Evolutionary conservation across 2,888 invertebrate genomes (phyloP).

Genomic region (Scaptomyza tumidula): DNA sequence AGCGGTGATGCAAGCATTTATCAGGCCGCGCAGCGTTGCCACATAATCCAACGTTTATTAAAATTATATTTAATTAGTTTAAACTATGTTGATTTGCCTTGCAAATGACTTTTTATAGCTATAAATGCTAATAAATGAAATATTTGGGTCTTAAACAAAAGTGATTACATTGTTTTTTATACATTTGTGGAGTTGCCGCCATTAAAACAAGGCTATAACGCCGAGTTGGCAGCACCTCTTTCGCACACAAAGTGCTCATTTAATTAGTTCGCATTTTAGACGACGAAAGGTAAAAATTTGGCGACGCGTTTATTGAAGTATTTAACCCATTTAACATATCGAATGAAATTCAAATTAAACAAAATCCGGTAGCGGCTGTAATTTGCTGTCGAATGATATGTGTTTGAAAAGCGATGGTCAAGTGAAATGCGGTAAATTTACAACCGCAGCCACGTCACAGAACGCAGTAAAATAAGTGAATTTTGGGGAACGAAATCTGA

Average conservation of each 20-base stretch:
- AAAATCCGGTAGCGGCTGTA: conserved; percentile 65
- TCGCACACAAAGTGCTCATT: conserved; percentile 76
- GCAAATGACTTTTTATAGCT: conserved; percentile 2
- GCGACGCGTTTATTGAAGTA: conserved; percentile 69
- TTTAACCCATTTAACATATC: conserved; percentile 49
- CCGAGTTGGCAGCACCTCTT: conserved; percentile 63
- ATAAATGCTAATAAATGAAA: background rate
- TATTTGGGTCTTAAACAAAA: rapidly evolving
- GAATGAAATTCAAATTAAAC: conserved; percentile 44
- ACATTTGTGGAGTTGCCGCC: conserved; percentile 63
- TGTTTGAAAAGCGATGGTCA: conserved; percentile 28
- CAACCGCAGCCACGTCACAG: conserved; percentile 74
- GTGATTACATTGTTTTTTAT: background rate
- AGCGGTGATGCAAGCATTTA: conserved; percentile 55
- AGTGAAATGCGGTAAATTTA: conserved; percentile 71
- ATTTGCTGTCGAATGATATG: conserved; percentile 37
- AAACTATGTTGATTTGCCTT: conserved; percentile 21
- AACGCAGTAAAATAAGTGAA: conserved; percentile 53
- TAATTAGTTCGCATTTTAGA: conserved; percentile 80
- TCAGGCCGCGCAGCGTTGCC: conserved; percentile 60
- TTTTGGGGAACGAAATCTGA: conserved; percentile 60
- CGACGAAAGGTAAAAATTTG: conserved; percentile 78
- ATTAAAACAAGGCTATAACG: conserved; percentile 47
- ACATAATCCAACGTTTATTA: background rate
- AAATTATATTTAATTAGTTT: conserved; percentile 1